Percentiles rank a stretch among this genome's conserved stretches.
These are phyloP conservation scores for Thamnophis sirtalis DNA, from an alignment of 2,113 vertebrate genomes.

Conservation along the genomic window DNA sequence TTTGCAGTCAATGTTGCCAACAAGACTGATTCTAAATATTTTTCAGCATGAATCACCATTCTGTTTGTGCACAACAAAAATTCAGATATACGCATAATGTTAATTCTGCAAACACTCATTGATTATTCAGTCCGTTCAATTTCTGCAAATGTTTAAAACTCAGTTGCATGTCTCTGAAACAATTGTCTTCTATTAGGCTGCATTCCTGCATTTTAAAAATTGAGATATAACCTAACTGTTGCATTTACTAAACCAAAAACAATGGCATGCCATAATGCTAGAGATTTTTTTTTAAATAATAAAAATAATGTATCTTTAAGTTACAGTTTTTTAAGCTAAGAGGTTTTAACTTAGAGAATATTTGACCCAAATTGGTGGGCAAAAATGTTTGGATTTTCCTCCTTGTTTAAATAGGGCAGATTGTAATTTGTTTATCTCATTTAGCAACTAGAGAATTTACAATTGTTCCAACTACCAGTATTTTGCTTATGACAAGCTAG, in stretches of 20 bases:
- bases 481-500: not conserved
- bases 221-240: not conserved
- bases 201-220: not conserved
- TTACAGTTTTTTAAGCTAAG: not conserved
- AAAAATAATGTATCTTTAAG: not conserved
- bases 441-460: not conserved
- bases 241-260: not conserved
- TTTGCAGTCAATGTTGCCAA: not conserved
- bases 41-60: not conserved
- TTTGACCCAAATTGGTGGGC: not conserved
- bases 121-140: not conserved
- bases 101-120: not conserved
- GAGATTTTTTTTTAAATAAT: not conserved
- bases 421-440: constrained; percentile 13
- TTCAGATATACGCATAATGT: not conserved
- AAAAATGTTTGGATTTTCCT: not conserved
- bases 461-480: not conserved
- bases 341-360: not conserved
- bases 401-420: too few species aligned
- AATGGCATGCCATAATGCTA: not conserved
- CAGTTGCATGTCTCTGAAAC: not conserved
- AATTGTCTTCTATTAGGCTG: not conserved
- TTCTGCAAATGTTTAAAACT: not conserved
- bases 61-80: not conserved
- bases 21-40: not conserved